Conservation (phyloP, 1,140 invertebrate species). For the Scaptomyza montana region DNA sequence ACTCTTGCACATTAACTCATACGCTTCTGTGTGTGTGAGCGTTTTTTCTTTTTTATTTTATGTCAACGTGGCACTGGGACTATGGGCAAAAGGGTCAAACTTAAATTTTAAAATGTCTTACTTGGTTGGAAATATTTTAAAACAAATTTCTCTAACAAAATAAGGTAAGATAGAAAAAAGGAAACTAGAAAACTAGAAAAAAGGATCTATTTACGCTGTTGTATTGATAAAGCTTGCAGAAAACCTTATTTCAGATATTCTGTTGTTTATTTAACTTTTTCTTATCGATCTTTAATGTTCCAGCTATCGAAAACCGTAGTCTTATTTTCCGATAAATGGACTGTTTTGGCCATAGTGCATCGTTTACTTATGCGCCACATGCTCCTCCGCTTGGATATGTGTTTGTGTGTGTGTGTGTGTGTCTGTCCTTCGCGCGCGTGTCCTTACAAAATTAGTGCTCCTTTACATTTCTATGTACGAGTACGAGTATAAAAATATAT, state of each 20-base stretch:
- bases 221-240: too few relatives aligned
- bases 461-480: conserved; percentile 55
- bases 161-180: too few relatives aligned
- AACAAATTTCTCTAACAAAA: too few relatives aligned
- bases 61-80: conserved; percentile 53
- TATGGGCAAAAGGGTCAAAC: not conserved
- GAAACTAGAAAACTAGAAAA: too few relatives aligned
- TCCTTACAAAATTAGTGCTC: conserved; percentile 81
- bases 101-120: not conserved
- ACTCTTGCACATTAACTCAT: not conserved
- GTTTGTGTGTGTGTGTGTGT: not conserved
- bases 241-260: too few relatives aligned
- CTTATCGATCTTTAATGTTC: too few relatives aligned
- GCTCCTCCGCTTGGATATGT: conserved; percentile 33
- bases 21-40: conserved; percentile 17
- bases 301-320: too few relatives aligned
- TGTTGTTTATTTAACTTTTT: too few relatives aligned
- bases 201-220: too few relatives aligned
- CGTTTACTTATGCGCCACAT: conserved; percentile 76
- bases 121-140: too few relatives aligned
- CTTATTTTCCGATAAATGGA: too few relatives aligned
- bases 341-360: not conserved
- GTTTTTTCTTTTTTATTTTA: conserved; percentile 57
- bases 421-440: conserved; percentile 63
- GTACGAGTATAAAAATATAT: conserved; percentile 48